Base-by-base conservation (phyloP, 2,888 invertebrate species). In the Drosophila quinaria region DNA sequence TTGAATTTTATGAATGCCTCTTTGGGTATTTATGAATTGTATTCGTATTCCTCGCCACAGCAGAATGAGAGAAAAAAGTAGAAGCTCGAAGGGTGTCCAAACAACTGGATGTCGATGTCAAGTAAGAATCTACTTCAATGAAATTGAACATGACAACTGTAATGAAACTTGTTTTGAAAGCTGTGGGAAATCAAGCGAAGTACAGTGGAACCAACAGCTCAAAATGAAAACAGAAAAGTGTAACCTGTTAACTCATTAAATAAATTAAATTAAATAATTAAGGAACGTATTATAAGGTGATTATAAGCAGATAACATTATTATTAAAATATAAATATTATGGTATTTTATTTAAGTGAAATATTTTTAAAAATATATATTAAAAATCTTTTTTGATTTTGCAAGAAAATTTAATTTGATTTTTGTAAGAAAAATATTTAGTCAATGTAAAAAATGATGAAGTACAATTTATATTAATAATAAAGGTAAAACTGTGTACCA, bases 141-240 rank as follows among this genome's bases (percentile, higher is more conserved):
- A 78, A 84, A 84, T 84, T 89, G 89, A 84, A 84, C 89, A 89
- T 84, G 89, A 87, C 89, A 89, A 89, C 85, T 84, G 89, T 70
- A 66, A 81, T 75, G 73, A 84, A 84, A 84, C 89, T 84, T 84
- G 85, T 75, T 75, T 65, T 37, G 37, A 51, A 68, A 39, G 63
- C 64, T 46, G 51, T 72, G 78, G 61, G 29, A 65, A 65, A 87
- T 61, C 52, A 39, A 42, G 11, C 33, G 6, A 10, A 0, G 15
- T 15, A 80, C 85, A 52, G 80, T 89, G 86, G 70, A 17, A 8
- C 17, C 15, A 39, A 22, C 3, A 46, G 10, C 13, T 17, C 5
- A 11, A 51, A 46, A 15, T 46, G 6, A 5, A 4, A n/a, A 22
- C n/a, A 41, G n/a, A 6, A 19, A 25, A 1, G n/a, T 15, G 10